These are phyloP conservation scores for Lacanobia oleracea DNA, from an alignment of 2,888 invertebrate genomes.

Conservation along the genomic window DNA sequence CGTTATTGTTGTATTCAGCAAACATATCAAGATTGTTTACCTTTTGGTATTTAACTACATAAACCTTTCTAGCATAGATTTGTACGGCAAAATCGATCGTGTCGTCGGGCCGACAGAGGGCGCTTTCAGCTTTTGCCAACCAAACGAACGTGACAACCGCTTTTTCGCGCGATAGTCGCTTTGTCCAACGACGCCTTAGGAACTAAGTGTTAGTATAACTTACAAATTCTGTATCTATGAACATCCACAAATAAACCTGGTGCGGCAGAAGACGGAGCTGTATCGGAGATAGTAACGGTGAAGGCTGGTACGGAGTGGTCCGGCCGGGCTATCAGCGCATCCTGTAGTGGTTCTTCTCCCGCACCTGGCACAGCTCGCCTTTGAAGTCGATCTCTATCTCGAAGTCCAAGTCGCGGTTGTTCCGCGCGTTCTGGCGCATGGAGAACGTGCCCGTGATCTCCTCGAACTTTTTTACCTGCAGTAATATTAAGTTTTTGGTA, in stretches of 20 bases:
- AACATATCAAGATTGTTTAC: too few species aligned
- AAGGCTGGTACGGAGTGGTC: constrained; percentile 54
- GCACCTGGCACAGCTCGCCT: constrained; percentile 96
- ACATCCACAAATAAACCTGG: constrained; percentile 2
- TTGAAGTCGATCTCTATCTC: constrained; percentile 98
- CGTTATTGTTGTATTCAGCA: too few species aligned
- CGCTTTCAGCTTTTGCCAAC: too few species aligned
- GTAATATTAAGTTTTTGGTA: constrained; percentile 40
- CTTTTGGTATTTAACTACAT: too few species aligned
- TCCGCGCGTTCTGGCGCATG: constrained; percentile 98
- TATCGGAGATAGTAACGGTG: constrained; percentile 28
- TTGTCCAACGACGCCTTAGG: too few species aligned
- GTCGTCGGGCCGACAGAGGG: too few species aligned
- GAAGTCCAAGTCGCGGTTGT: constrained; percentile 99
- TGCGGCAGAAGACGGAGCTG: constrained; percentile 3
- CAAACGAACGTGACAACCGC: too few species aligned
- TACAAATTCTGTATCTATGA: neutral
- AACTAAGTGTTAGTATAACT: neutral
- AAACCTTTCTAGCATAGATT: too few species aligned
- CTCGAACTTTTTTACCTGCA: constrained; percentile 96
- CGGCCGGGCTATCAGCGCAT: constrained; percentile 93
- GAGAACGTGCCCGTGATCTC: constrained; percentile 97
- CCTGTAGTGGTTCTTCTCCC: constrained; percentile 96
- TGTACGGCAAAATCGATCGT: too few species aligned
- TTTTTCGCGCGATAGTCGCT: too few species aligned